phyloP scores from a whole-genome alignment of 2,888 invertebrate genomes.

The Malacosoma neustria region DNA sequence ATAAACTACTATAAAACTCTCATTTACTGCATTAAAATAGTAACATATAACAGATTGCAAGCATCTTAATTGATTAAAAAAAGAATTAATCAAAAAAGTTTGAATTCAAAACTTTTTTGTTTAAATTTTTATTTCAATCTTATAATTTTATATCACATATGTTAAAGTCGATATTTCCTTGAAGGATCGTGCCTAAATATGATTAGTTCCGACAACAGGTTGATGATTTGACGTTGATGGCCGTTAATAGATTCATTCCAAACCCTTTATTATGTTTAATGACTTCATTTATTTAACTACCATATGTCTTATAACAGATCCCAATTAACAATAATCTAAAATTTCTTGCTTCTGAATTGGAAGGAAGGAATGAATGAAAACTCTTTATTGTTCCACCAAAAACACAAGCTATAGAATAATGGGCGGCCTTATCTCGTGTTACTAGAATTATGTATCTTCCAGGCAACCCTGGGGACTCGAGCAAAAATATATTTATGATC shows the following conservation, averaged over 20 bases:
- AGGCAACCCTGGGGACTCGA: too few species aligned
- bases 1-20: too few species aligned
- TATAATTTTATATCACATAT: conserved; percentile 1
- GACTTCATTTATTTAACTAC: not conserved
- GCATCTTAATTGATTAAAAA: conserved; percentile 17
- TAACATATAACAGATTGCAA: conserved; percentile 14
- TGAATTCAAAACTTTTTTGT: conserved; percentile 3
- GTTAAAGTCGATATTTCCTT: not conserved
- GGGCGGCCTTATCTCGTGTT: too few species aligned
- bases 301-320: too few species aligned
- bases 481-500: too few species aligned
- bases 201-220: conserved; percentile 24
- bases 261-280: conserved; percentile 11
- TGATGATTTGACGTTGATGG: conserved; percentile 18
- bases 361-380: too few species aligned
- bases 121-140: not conserved
- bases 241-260: conserved; percentile 18
- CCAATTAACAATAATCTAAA: too few species aligned
- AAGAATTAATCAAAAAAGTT: conserved; percentile 9
- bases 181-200: conserved; percentile 5
- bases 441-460: too few species aligned
- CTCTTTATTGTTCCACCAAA: too few species aligned
- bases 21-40: too few species aligned
- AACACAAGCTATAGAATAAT: too few species aligned
- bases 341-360: too few species aligned